phyloP scores from a whole-genome alignment of 2,113 vertebrate species.

The Siphamia tubifer region DNA sequence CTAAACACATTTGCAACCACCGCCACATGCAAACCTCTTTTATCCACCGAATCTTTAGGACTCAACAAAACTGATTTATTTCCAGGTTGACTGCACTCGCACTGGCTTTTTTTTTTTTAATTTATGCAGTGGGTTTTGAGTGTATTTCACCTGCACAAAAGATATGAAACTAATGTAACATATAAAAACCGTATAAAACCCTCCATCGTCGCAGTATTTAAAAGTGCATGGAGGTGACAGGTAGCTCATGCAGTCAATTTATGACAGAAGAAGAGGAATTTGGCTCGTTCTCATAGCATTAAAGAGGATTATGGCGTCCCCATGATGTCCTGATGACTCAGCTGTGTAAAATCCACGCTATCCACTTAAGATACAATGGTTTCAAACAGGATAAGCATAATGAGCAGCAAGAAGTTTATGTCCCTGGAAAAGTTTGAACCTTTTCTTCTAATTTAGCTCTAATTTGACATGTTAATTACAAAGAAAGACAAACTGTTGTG shows the following conservation, averaged over 20 bases:
- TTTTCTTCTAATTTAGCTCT: too few relatives aligned
- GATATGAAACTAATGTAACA: neutral
- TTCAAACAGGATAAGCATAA: neutral
- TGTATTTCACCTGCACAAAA: neutral
- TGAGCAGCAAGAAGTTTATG: too few relatives aligned
- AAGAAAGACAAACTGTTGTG: too few relatives aligned
- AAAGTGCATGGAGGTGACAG: conserved; percentile 17
- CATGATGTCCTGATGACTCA: neutral
- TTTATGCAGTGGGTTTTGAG: conserved; percentile 25
- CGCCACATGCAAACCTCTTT: conserved; percentile 2
- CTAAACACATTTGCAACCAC: conserved; percentile 24
- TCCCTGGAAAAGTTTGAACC: too few relatives aligned
- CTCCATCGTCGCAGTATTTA: neutral
- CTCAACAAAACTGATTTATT: conserved; percentile 33
- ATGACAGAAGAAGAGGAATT: neutral
- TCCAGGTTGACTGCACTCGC: conserved; percentile 19
- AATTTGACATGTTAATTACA: too few relatives aligned
- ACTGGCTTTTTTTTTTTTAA: conserved; percentile 11
- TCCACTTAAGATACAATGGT: neutral
- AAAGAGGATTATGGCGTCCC: conserved; percentile 11
- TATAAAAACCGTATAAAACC: conserved; percentile 13
- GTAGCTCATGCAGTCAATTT: conserved; percentile 1
- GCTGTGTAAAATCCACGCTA: neutral
- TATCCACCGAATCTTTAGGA: conserved; percentile 34
- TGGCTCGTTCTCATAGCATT: conserved; percentile 1